A percentile compares a stretch with the other conserved stretches of the same genome.
Conservation (phyloP, 2,113 vertebrate species). For the Percina caprodes region DNA sequence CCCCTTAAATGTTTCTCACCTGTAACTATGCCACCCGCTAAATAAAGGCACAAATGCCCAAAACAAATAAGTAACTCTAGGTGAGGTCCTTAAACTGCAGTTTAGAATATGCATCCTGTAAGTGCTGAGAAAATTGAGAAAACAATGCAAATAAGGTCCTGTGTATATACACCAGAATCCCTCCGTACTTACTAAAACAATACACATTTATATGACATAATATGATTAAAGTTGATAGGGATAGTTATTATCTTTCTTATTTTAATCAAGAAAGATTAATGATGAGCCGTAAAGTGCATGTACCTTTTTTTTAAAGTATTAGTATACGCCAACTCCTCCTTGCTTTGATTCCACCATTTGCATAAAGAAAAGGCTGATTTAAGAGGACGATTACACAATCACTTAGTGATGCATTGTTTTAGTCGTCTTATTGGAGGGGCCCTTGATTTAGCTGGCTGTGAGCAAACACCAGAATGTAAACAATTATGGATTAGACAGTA, state of each 20-base stretch:
- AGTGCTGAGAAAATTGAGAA: background rate
- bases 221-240: too few species aligned
- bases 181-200: too few species aligned
- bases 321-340: background rate
- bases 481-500: conserved; percentile 59
- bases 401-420: conserved; percentile 30
- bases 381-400: conserved; percentile 5
- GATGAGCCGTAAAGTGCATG: background rate
- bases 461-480: conserved; percentile 59
- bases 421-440: conserved; percentile 32
- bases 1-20: too few species aligned
- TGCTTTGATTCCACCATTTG: background rate
- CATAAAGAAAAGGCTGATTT: conserved; percentile 28
- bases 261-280: background rate
- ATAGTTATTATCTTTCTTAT: too few species aligned
- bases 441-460: conserved; percentile 32
- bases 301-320: background rate
- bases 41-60: too few species aligned
- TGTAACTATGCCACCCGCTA: too few species aligned
- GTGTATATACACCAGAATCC: background rate
- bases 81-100: background rate
- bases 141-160: too few species aligned
- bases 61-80: too few species aligned
- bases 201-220: too few species aligned
- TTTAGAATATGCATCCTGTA: background rate